Evolutionary conservation across 2,113 vertebrate species (phyloP).

Genomic region (Plecotus auritus): DNA sequence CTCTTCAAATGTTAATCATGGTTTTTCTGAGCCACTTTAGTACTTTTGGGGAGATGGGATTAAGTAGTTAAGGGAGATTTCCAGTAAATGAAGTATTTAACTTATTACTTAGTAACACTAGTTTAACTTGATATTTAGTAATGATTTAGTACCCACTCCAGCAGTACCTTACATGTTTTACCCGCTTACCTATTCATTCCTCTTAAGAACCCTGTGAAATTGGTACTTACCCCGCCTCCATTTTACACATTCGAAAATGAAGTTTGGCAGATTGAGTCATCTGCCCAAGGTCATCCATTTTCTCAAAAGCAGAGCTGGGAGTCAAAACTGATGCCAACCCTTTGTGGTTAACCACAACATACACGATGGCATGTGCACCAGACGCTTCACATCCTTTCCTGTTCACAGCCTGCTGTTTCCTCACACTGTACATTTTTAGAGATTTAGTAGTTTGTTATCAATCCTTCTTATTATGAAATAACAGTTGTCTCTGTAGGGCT

Average conservation of each 20-base stretch:
- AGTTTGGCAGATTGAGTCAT: background rate
- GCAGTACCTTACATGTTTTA: background rate
- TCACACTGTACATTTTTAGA: background rate
- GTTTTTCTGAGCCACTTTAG: background rate
- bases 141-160: too few species aligned
- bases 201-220: background rate
- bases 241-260: background rate
- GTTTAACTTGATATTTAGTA: background rate
- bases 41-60: background rate
- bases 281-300: background rate
- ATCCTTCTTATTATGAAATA: background rate
- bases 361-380: background rate
- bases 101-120: background rate
- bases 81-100: background rate
- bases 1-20: background rate
- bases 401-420: background rate
- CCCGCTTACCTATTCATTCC: background rate
- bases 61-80: background rate
- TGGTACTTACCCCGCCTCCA: background rate
- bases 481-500: background rate
- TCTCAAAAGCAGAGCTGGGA: background rate
- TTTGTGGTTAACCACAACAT: constrained; percentile 50
- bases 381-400: background rate
- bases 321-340: background rate
- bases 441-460: background rate